Base-by-base conservation (phyloP, 2,113 vertebrate species). In the Jacana jacana region DNA sequence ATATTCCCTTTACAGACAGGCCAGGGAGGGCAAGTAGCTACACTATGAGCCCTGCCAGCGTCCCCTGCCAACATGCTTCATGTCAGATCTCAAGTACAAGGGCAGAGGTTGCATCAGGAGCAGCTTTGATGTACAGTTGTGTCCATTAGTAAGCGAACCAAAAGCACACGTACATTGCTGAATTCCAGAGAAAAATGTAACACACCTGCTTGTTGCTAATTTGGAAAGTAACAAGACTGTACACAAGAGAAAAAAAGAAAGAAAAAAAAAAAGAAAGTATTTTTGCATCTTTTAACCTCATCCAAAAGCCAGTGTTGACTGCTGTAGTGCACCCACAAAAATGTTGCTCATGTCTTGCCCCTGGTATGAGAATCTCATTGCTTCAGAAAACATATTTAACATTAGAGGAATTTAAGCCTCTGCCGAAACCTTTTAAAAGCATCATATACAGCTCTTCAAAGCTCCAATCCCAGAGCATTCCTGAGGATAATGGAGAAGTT, bases 401-500 rank as follows among this genome's bases (percentile, higher is more conserved):
- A 46, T 86, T 68, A 82, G 14, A 78, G 63, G 51, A 94, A 51
- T 80, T 92, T 60, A 93, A 95, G 93, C 54, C 78, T 81, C 49
- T 92, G 63, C 48, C 77, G 88, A 96, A 95, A 81, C 52, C 81
- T 76, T 91, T 89, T 84, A 65, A 93, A 95, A 94, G 81, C 14
- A 10, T 86, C 91, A 83, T 78, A 89, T 37, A 78, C 39, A 66
- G 54, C 71, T 82, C 69, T 83, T 90, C 86, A 95, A 93, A 94
- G 55, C 91, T 91, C 73, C 87, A 89, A 69, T 85, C 76, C 73
- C 83, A 84, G 78, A 93, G 65, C 70, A 80, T 93, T 91, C 52
- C 77, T 89, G 42, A 89, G 77, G 46, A 42, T 95, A 94, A 97
- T 78, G 71, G 39, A 93, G 93, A 96, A 94, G 89, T 97, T 95